These are phyloP conservation scores for Nymphicus hollandicus DNA, from an alignment of 2,113 vertebrate genomes.

Conservation along the genomic window DNA sequence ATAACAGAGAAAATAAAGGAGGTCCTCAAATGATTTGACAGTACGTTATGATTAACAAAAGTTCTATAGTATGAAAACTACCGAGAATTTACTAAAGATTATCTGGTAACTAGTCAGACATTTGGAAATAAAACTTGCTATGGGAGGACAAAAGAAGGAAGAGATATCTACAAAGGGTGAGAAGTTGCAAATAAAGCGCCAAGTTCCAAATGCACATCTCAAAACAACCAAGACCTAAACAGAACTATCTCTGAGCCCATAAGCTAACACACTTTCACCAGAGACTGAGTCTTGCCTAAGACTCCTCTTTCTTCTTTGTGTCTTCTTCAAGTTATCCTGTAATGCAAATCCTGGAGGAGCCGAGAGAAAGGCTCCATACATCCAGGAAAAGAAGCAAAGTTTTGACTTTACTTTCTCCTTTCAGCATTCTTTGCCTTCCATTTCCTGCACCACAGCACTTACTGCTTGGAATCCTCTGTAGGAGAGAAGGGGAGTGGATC, in stretches of 20 bases:
- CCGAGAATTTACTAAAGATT: neutral
- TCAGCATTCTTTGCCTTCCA: slow-evolving; percentile 23
- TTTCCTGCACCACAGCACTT: slow-evolving; percentile 33
- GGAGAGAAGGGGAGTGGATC: slow-evolving; percentile 3
- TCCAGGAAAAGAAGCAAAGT: neutral
- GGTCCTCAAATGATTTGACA: neutral
- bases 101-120: neutral
- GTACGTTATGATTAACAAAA: neutral
- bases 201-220: neutral
- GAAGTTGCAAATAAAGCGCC: neutral
- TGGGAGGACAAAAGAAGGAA: neutral
- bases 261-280: neutral
- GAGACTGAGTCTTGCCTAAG: neutral
- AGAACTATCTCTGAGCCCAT: neutral
- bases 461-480: slow-evolving; percentile 24
- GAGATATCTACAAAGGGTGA: neutral
- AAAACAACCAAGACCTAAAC: neutral
- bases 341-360: neutral
- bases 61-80: neutral
- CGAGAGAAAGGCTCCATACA: neutral
- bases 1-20: neutral
- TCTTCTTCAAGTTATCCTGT: neutral
- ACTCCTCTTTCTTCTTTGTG: neutral
- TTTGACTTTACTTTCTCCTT: neutral
- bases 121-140: neutral